These are phyloP conservation scores for Nylanderia fulva DNA, from an alignment of 1,140 invertebrate genomes.

Conservation along the genomic window DNA sequence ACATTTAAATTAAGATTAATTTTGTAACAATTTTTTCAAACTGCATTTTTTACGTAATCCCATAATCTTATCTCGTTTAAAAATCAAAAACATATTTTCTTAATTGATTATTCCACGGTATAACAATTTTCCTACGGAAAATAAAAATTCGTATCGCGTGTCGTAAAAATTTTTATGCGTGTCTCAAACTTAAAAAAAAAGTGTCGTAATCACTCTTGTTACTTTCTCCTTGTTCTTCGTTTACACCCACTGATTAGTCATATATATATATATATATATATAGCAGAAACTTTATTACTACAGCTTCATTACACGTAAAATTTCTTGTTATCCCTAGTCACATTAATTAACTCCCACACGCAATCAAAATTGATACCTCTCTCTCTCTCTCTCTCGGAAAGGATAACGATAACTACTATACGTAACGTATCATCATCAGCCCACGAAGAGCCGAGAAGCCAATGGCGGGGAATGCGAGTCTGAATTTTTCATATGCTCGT, in stretches of 20 bases:
- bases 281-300: constrained; percentile 5
- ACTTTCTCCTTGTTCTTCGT: neutral
- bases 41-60: neutral
- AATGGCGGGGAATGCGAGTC: neutral
- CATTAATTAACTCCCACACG: constrained; percentile 44
- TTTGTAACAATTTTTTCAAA: no score
- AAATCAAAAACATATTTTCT: neutral
- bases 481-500: constrained; percentile 47
- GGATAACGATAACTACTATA: neutral
- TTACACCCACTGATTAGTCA: neutral
- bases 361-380: constrained; percentile 33
- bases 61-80: neutral
- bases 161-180: neutral
- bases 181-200: neutral
- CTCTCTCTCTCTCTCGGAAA: no score
- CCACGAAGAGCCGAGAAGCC: neutral
- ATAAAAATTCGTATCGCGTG: neutral
- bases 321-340: constrained; percentile 1
- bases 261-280: no score
- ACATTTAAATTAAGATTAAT: no score
- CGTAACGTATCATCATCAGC: neutral
- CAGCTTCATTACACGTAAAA: constrained; percentile 31
- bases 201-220: neutral
- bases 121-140: neutral
- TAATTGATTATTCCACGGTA: neutral